Base-by-base conservation (phyloP, 2,797 vertebrate species). In the Characodon lateralis region DNA sequence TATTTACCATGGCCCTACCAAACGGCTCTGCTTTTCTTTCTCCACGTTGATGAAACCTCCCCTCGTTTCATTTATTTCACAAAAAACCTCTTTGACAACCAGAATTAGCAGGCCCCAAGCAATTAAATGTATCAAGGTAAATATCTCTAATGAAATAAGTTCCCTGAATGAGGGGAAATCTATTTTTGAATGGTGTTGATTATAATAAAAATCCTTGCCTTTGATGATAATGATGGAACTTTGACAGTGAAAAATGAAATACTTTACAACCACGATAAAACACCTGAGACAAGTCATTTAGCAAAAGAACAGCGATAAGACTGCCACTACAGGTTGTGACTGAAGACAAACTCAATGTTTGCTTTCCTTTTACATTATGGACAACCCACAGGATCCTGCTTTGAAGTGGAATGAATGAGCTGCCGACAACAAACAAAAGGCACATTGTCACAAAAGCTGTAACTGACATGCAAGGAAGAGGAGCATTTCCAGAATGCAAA, bases 371-470 rank as follows among this genome's bases (percentile, higher is more conserved):
- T 63, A 83, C 81, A 84, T 82, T 83, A 72, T 79, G 78, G 87
- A 83, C 84, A 81, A 86, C 83, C 79, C 16, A 77, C 71, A 82
- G 83, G 80, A 85, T 83, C 61, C 85, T 86, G 83, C 87, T 94
- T 94, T 95, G 91, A 94, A 93, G 92, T 93, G 80, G 75, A 87
- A 90, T 85, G 80, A 90, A 91, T 89, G 88, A 86, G 91, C 89
- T 93, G 88, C 89, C 89, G 91, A 89, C 82, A 89, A 93, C 89
- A 94, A 92, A 95, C 92, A 95, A 94, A 92, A 91, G 84, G 79
- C 85, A 84, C 87, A 92, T 92, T 94, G 91, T 95, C 83, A 88
- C 75, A 83, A 69, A 87, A 48, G 65, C 79, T 16, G 88, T 88
- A 88, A 90, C 90, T 89, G 84, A 91, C 92, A 91, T 93, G 93